These are phyloP conservation scores for Liodrosophila aerea DNA, from an alignment of 2,888 invertebrate genomes.

Conservation along the genomic window DNA sequence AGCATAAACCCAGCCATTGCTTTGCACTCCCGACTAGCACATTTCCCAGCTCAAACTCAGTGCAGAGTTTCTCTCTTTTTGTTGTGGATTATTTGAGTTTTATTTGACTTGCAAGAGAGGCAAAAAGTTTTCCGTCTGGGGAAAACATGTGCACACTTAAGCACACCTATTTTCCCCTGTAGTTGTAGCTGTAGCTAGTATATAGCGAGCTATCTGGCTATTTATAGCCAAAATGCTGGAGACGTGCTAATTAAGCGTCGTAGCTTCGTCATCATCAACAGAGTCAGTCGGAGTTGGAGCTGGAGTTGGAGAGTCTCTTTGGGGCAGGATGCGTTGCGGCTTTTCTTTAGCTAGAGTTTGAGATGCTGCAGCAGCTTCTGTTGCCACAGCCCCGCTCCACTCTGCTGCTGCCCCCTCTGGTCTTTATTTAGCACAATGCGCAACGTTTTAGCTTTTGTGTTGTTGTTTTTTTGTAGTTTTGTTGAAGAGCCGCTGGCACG, in stretches of 20 bases:
- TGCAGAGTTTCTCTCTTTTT: too few species aligned
- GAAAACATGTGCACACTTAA: neutral
- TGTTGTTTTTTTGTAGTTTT: slow-evolving; percentile 16
- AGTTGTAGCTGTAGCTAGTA: neutral
- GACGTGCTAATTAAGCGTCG: slow-evolving; percentile 52
- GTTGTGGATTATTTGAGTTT: too few species aligned
- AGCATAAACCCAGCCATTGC: too few species aligned
- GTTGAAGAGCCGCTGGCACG: slow-evolving; percentile 63
- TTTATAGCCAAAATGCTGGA: slow-evolving; percentile 34
- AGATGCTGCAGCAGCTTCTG: slow-evolving; percentile 19
- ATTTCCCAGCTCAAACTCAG: too few species aligned
- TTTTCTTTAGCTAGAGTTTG: too few species aligned
- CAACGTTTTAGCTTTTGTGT: slow-evolving; percentile 16
- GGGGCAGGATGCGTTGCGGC: slow-evolving; percentile 46
- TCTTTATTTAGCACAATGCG: slow-evolving; percentile 52
- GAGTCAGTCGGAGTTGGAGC: neutral
- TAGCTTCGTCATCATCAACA: slow-evolving; percentile 30
- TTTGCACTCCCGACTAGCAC: too few species aligned
- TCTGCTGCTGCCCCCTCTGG: neutral
- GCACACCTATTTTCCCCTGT: slow-evolving; percentile 4
- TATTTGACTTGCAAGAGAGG: too few species aligned
- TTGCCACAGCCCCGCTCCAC: neutral
- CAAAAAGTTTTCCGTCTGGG: too few species aligned
- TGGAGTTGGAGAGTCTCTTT: slow-evolving; percentile 6
- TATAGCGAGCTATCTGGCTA: slow-evolving; percentile 22